Conservation (phyloP, 2,888 invertebrate species). For the Parapristionchus giblindavisi region DNA sequence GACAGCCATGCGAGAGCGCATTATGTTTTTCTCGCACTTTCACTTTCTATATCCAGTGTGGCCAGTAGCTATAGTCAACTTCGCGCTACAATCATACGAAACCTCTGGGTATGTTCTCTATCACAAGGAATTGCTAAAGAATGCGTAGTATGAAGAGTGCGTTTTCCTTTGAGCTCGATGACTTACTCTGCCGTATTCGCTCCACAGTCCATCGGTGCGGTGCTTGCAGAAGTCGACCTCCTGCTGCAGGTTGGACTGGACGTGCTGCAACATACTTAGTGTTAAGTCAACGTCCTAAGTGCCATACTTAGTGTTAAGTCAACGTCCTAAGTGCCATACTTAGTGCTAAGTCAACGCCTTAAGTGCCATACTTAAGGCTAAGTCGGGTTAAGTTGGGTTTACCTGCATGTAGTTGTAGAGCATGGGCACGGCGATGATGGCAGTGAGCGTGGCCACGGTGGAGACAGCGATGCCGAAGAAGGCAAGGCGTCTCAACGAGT, state of each 20-base stretch:
- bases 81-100: no score
- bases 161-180: not conserved
- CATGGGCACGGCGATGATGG: conserved; percentile 40
- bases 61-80: no score
- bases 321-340: conserved; percentile 11
- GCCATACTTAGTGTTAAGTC: not conserved
- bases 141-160: not conserved
- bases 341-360: not conserved
- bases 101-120: no score
- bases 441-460: conserved; percentile 38
- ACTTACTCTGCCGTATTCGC: conserved; percentile 38
- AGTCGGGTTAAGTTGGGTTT: not conserved
- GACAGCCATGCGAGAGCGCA: no score
- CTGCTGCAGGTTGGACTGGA: conserved; percentile 38
- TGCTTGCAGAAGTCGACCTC: conserved; percentile 40
- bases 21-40: no score
- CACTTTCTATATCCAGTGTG: no score
- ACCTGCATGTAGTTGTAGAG: conserved; percentile 41
- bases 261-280: conserved; percentile 29
- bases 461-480: conserved; percentile 40
- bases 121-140: no score
- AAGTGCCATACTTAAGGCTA: not conserved
- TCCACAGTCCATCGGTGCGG: conserved; percentile 37
- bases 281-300: not conserved
- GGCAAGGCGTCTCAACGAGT: conserved; percentile 35